Base-by-base conservation (phyloP, 2,113 vertebrate species). In the Oncorhynchus tshawytscha region DNA sequence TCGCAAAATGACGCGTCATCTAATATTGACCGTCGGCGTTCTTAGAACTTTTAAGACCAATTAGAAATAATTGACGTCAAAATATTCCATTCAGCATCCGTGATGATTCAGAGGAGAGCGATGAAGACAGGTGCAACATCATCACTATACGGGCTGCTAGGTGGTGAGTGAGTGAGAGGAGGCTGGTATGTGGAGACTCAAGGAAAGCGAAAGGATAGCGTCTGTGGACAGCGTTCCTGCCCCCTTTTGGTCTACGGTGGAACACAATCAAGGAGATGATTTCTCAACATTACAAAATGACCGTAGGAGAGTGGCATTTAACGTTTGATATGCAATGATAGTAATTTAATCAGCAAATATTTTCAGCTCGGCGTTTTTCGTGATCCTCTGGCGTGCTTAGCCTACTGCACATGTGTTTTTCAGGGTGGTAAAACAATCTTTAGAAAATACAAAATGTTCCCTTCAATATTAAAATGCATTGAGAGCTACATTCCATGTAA, bases 31-130 rank as follows among this genome's bases (percentile, higher is more conserved):
- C 8, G 67, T 45, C 18, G 31, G 77, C 39, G 70, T 64, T 3
- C 8, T 27, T 13, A 49, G 29, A 85, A 85, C 80, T 85, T 82
- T 20, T 22, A 62, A 75, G 18, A 31, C 11, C 8, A 67, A 29
- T 15, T 13, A 67, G 25, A 18, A 67, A 39, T 22, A 39, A 5
- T 7, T 7, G 18, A 22, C 16, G 8, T 48, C 34, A 22, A 70
- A 67, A 67, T 13, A 29, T 67, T 67, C 25, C 65, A 67, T 24
- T 67, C 65, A 27, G 13, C 24, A 67, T 67, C 25, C 24, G n/a
- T 67, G 2, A 67, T 27, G 20, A 67, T 24, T 16, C 2, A 31
- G 29, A 13, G 15, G 66, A 67, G 66, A 34, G 29, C 15, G 29
- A 13, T 24, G 66, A 27, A 67, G 65, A 67, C 25, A 29, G 66